Conservation (phyloP, 2,113 vertebrate genomes). For the Ceratotherium simum region DNA sequence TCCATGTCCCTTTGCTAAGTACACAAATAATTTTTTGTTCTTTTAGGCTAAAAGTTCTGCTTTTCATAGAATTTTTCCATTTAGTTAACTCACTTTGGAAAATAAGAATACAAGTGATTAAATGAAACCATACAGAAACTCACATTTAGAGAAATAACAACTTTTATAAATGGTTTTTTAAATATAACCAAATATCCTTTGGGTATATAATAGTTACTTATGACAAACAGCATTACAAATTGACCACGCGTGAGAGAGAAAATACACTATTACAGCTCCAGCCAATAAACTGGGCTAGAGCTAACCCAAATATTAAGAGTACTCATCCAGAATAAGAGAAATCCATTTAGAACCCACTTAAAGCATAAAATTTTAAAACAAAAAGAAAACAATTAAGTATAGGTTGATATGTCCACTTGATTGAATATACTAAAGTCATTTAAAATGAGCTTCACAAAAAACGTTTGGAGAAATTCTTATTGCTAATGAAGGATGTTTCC, state of each 20-base stretch:
- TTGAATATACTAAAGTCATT: neutral
- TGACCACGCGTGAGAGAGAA: neutral
- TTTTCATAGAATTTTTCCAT: slow-evolving; percentile 48
- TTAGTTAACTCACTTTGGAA: slow-evolving; percentile 54
- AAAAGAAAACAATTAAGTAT: slow-evolving; percentile 18
- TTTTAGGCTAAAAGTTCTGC: neutral
- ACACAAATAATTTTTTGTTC: neutral
- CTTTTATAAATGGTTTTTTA: slow-evolving; percentile 41
- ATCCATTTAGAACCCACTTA: neutral
- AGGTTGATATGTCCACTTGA: neutral
- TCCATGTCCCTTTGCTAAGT: neutral
- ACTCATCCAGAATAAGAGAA: neutral
- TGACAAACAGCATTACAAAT: slow-evolving; percentile 14
- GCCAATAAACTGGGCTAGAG: neutral
- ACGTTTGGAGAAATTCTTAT: neutral
- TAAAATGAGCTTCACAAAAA: slow-evolving; percentile 33
- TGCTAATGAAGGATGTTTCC: neutral
- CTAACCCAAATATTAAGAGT: slow-evolving; percentile 5
- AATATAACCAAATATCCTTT: slow-evolving; percentile 48
- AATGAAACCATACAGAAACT: slow-evolving; percentile 53
- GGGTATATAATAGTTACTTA: neutral
- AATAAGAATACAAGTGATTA: slow-evolving; percentile 56
- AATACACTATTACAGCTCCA: neutral
- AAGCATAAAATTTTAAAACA: slow-evolving; percentile 33
- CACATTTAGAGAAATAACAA: slow-evolving; percentile 41